Base-by-base conservation (phyloP, 30 jellyfish, hydroid and myxozoan genomes). In the Pseudorhiza aurosa region DNA sequence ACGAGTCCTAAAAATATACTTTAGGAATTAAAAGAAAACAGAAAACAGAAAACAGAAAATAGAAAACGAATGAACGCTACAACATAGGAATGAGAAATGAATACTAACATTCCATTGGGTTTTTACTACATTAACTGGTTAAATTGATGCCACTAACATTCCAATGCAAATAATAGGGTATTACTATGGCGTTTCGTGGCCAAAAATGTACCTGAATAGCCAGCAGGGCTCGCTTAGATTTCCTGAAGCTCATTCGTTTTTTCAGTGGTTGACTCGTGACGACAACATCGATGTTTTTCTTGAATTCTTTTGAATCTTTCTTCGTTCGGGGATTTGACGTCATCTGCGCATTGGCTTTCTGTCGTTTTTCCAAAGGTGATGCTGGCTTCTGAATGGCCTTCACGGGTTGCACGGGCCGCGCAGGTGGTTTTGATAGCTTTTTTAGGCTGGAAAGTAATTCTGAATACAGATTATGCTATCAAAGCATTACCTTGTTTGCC, bases 381-480 rank as follows among this genome's bases (percentile, higher is more conserved):
- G 40, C 26, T 39, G 75, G 85, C 26, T 56, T 40, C 40, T 53
- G 81, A 27, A 89, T 53, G 37, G 97, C 95, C 42, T 90, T 68
- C 62, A 90, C 97, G 4, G 94, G 94, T 76, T 90, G 97, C 8
- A 90, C 87, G 1, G 97, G 97, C 33, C 97, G 84, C 33, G 65
- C 94, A 10, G 96, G 89, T 82, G 85, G 84, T 40, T 28, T 33
- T 21, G 87, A 83, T 18, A 83, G 89, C 80, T 83, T 90, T 58
- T 90, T 83, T 43, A 90, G 81, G 72, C 97, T 90, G 39, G 18
- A 75, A 72, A 18, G 35, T 56, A 17, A n/a, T n/a, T n/a, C n/a
- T n/a, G n/a, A n/a, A n/a, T n/a, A n/a, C n/a, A n/a, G n/a, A n/a
- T n/a, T n/a, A n/a, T n/a, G n/a, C n/a, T n/a, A n/a, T n/a, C n/a